Base-by-base conservation (phyloP, 1,140 invertebrate species). In the Aphaenogaster rudis region DNA sequence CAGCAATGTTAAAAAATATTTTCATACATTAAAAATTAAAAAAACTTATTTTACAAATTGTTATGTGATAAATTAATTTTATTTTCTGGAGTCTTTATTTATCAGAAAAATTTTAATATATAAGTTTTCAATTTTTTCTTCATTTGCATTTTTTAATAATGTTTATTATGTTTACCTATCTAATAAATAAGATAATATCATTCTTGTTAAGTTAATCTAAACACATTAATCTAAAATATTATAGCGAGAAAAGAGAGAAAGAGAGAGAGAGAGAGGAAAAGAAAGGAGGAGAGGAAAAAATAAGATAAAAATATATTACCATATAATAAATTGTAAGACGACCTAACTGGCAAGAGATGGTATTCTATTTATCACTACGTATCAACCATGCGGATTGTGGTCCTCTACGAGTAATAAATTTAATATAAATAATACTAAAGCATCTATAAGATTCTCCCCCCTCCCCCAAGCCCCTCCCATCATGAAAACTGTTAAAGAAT, bases 1-100 rank as follows among this genome's bases (percentile, higher is more conserved):
- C 5, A 42, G 21, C 17, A 71, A 71, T 15, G 42, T 50, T 50
- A 3, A 33, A 67, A 48, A 52, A 15, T 72, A 33, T 33, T 1
- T 72, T 72, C 4, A 28, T 9, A 7, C 17, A 52, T 33, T 17
- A 9, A 33, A 11, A 33, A 52, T 5, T 33, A 4, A 28, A 6
- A 39, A 71, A 33, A 33, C 8, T 72, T 72, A 72, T 72, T 72
- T 72, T 11, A 36, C 52, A 50, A 13, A 33, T 17, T 67, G n/a
- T 67, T 36, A 72, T 52, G 5, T 64, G 5, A 52, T 71, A 8
- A 28, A 71, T 52, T 72, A 50, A 52, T 54, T 74, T 13, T 33
- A 52, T 13, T 39, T 39, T 28, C 8, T n/a, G 3, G 9, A 57
- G 17, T 11, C 4, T 74, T 5, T 48, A 45, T 67, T 48, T 3